A percentile compares a stretch with the other conserved stretches of the same genome.
Conservation (phyloP, 2,888 invertebrate genomes). For the Cantharis flavilabris region DNA sequence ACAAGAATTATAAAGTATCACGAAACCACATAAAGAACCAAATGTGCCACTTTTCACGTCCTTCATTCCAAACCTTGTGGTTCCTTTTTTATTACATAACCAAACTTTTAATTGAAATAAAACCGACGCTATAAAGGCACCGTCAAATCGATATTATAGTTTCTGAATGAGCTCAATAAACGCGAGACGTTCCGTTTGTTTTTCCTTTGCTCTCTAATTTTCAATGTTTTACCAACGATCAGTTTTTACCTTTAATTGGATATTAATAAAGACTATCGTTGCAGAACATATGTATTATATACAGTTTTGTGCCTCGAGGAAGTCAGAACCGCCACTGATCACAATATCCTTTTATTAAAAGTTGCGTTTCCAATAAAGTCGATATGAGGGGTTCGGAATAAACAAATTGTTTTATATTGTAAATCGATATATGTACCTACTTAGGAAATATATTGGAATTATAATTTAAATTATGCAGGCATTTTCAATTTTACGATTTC, state of each 20-base stretch:
- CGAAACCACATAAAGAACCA: not conserved
- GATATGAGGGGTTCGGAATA: not conserved
- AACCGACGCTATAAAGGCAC: not conserved
- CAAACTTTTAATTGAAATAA: not conserved
- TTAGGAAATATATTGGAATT: not conserved
- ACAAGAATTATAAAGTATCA: constrained; percentile 1
- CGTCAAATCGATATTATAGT: not conserved
- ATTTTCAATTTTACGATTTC: not conserved
- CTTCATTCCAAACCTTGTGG: not conserved
- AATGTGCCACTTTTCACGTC: not conserved
- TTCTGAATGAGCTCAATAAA: not conserved
- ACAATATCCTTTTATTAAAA: not conserved
- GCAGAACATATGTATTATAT: not conserved
- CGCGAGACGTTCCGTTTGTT: too few relatives aligned
- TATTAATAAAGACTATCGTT: too few relatives aligned
- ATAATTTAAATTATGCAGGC: not conserved
- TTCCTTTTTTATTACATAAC: not conserved
- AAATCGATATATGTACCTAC: not conserved
- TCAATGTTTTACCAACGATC: too few relatives aligned
- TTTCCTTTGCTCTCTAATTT: too few relatives aligned
- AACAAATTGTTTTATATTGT: not conserved
- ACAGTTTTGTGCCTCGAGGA: not conserved
- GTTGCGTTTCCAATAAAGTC: not conserved
- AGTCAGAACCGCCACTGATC: not conserved
- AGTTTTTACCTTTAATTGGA: too few relatives aligned